Percentiles rank a stretch among this genome's conserved stretches.
phyloP scores from a whole-genome alignment of 2,113 vertebrate species.

The Semnornis frantzii region DNA sequence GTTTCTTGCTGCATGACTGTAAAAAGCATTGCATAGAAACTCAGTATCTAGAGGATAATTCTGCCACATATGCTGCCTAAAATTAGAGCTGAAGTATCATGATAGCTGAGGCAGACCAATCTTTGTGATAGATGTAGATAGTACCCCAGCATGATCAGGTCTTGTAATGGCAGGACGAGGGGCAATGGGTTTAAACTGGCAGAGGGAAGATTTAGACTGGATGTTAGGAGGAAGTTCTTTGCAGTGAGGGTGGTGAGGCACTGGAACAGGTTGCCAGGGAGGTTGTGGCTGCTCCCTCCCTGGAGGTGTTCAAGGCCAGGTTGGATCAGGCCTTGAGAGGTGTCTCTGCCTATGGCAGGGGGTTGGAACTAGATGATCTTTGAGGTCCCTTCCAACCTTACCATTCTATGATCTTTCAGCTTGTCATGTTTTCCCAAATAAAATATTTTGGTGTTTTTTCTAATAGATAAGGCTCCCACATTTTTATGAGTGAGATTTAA shows the following conservation, averaged over 20 bases:
- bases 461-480: not conserved
- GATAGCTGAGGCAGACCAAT: not conserved
- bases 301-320: no score
- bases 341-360: no score
- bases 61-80: not conserved
- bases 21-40: not conserved
- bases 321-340: no score
- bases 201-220: no score
- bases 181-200: no score
- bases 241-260: no score
- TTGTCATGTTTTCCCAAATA: not conserved
- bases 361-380: no score
- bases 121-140: not conserved
- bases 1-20: not conserved
- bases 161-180: no score
- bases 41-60: not conserved
- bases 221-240: no score
- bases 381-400: no score
- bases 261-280: no score
- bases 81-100: not conserved
- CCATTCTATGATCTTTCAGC: not conserved
- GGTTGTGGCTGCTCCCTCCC: no score
- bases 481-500: not conserved
- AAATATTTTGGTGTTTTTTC: not conserved
- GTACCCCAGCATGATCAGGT: not conserved